Evolutionary conservation across 2,113 vertebrate species (phyloP).

Genomic region (Rhinogobius similis): DNA sequence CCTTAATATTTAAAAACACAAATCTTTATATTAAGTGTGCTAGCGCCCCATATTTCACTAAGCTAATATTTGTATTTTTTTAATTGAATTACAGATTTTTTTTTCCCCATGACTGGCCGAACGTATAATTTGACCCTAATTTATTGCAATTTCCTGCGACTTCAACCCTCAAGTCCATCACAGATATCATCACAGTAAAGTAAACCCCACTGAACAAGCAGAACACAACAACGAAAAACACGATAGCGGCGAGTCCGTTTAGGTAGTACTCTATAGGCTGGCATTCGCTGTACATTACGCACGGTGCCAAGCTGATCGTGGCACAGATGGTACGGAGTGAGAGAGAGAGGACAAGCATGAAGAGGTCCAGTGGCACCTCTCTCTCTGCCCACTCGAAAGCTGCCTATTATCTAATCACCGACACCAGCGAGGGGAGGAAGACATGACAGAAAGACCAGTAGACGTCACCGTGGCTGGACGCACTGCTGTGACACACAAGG

Average conservation of each 20-base stretch:
- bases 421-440: constrained; percentile 43
- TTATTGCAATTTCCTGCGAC: too few species aligned
- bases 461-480: constrained; percentile 25
- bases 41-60: too few species aligned
- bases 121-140: too few species aligned
- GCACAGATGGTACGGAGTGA: constrained; percentile 70
- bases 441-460: constrained; percentile 51
- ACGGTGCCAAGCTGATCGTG: constrained; percentile 67
- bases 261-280: constrained; percentile 18
- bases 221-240: background rate
- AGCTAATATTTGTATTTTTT: too few species aligned
- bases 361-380: constrained; percentile 75
- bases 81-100: too few species aligned
- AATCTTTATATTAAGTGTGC: too few species aligned
- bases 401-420: constrained; percentile 77
- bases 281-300: constrained; percentile 36
- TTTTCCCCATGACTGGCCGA: too few species aligned
- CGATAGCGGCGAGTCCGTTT: background rate
- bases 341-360: constrained; percentile 44
- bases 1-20: too few species aligned
- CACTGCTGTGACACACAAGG: constrained; percentile 57
- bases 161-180: too few species aligned
- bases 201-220: background rate
- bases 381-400: constrained; percentile 75
- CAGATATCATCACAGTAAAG: too few species aligned